Conservation (phyloP, 2,113 vertebrate species). For the Pseudolaguvia tuberculata region DNA sequence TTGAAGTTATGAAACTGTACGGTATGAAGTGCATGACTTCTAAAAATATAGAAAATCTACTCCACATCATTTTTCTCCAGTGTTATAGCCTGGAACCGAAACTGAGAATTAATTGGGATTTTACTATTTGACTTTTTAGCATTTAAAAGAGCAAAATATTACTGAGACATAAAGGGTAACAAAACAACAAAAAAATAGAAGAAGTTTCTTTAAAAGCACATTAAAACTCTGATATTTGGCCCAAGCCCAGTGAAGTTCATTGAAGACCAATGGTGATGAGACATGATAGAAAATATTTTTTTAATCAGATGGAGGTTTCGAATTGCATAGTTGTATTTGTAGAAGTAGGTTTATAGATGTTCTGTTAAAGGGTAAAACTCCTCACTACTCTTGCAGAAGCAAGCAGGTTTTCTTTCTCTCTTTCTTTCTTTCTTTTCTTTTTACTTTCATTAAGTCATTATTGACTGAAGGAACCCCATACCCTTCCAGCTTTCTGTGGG, state of each 20-base stretch:
- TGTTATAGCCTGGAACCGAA: not conserved
- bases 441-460: not conserved
- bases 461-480: not conserved
- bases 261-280: not conserved
- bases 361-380: not conserved
- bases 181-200: not conserved
- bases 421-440: no score
- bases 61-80: not conserved
- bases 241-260: not conserved
- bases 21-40: no score
- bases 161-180: not conserved
- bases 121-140: not conserved
- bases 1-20: no score
- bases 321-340: not conserved
- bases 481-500: no score
- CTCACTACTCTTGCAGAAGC: not conserved
- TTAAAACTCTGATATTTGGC: not conserved
- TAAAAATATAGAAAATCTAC: no score
- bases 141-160: not conserved
- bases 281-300: not conserved
- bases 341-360: not conserved
- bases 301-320: not conserved
- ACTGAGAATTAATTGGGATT: not conserved
- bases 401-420: not conserved
- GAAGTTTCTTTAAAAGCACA: not conserved